Evolutionary conservation across 2,888 invertebrate genomes (phyloP).

Genomic region (Zootermopsis nevadensis): DNA sequence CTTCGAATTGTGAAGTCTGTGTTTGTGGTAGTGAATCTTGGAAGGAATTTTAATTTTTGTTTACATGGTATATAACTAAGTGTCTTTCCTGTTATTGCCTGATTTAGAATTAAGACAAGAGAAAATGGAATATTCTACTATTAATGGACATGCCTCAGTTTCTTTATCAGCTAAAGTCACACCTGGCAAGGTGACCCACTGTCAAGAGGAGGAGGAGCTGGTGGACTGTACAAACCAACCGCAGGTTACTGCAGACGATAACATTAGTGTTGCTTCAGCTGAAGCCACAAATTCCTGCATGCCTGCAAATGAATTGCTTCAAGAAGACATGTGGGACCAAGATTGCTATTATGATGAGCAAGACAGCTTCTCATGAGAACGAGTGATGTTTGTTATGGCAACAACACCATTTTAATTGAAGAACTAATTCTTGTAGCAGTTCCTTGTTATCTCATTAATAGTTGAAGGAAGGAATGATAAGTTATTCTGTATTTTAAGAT

Average conservation of each 20-base stretch:
- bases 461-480: not conserved
- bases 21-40: not conserved
- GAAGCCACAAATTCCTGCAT: not conserved
- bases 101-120: conserved; percentile 30
- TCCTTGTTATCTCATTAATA: conserved; percentile 33
- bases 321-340: conserved; percentile 38
- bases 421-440: conserved; percentile 8
- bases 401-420: not conserved
- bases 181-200: conserved; percentile 37
- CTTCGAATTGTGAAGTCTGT: too few species aligned
- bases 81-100: not conserved
- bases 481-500: conserved; percentile 31
- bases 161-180: not conserved
- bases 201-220: conserved; percentile 34
- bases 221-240: conserved; percentile 13
- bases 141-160: not conserved
- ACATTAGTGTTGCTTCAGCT: not conserved
- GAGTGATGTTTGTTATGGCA: not conserved
- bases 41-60: not conserved
- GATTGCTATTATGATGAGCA: conserved; percentile 39
- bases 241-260: not conserved
- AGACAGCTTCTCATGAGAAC: conserved; percentile 45
- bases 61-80: not conserved
- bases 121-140: conserved; percentile 1
- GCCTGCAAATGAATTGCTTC: conserved; percentile 1